Evolutionary conservation across 2,888 invertebrate species (phyloP), one percentile per base, ranked within the genome.

Genomic region (Pimpla rufipes): DNA sequence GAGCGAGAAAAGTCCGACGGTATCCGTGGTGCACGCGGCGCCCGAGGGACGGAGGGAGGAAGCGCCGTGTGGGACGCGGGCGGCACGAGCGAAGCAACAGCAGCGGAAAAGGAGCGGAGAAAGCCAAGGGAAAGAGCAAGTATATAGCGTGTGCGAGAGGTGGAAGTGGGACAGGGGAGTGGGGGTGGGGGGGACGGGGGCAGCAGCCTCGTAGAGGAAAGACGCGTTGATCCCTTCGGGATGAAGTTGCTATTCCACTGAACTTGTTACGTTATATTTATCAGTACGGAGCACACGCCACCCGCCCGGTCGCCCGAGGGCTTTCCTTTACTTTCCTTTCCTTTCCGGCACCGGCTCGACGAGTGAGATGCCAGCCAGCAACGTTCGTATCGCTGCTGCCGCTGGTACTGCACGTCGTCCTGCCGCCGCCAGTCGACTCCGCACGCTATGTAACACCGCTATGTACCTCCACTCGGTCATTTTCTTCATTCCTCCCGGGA

Each of bases 181-280:
- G 47, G 62, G 59, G 57, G 66, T 21, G 45, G 47, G n/a, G 45
- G 64, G 52, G 45, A 42, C 70, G 67, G 67, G 62, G 59, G 66
- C 78, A 77, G 78, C 62, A 29, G 62, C 45, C 52, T 85, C 83
- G 82, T 82, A 82, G 81, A 81, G 81, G 76, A 88, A 88, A 91
- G 92, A 92, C 91, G 90, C 91, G 92, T 92, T 93, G 93, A 93
- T 93, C 93, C 93, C 90, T 88, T 87, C 86, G 90, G 92, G 92
- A 93, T 93, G 92, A 92, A 93, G 90, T 89, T 90, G 92, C 92
- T 92, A 92, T 93, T 92, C 92, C 91, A 88, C 89, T 90, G 91
- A 93, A 93, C 92, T 93, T 93, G 93, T 93, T 93, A 93, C 93
- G 91, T 93, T 93, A 93, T 93, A 93, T 93, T 93, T 93, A 93